Evolutionary conservation across 2,113 vertebrate species (phyloP), one percentile per base, ranked within the genome.

Genomic region (Copsychus sechellarum): DNA sequence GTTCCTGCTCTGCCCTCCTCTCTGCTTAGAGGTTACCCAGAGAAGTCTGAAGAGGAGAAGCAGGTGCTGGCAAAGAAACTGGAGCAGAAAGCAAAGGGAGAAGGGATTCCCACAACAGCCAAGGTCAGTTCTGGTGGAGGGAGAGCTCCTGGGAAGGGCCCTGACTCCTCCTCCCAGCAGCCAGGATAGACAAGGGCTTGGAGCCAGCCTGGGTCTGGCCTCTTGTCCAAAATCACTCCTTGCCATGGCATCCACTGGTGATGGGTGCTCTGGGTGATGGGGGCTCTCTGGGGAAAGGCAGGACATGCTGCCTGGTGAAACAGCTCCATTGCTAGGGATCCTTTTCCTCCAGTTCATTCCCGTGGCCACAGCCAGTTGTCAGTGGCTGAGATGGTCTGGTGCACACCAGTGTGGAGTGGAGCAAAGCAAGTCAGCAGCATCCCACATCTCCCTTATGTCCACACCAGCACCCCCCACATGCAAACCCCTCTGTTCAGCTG

Each of bases 71-170:
- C 98, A 38, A 99, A 99, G 97, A 99, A 99, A 91, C 97, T 99
- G 90, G 99, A 99, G 70, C 98, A 99, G 97, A 98, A 99, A 93
- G 96, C 96, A n/a, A 99, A 99, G 95, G 98, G 97, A 4, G 99
- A 99, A 96, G 98, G 98, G 64, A 99, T 99, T 94, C 98, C 99
- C 21, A 99, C 99, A 60, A 99, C 99, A 10, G 99, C 99, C 92
- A 99, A 99, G 98, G 99, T 99, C 47, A 95, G 95, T 77, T 26
- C 13, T 88, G 66, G 16, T 69, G 56, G 71, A n/a, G 42, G 31
- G 23, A 38, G 29, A 69, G 19, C 50, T 80, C 54, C 21, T 66
- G 58, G 8, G 28, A 28, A 26, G 31, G 19, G 19, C 22, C 10
- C n/a, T 16, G 20, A 12, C 8, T 48, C 8, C 9, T 72, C 16